Conservation (phyloP, 2,797 vertebrate genomes). For the Rhodeus uyekii region DNA sequence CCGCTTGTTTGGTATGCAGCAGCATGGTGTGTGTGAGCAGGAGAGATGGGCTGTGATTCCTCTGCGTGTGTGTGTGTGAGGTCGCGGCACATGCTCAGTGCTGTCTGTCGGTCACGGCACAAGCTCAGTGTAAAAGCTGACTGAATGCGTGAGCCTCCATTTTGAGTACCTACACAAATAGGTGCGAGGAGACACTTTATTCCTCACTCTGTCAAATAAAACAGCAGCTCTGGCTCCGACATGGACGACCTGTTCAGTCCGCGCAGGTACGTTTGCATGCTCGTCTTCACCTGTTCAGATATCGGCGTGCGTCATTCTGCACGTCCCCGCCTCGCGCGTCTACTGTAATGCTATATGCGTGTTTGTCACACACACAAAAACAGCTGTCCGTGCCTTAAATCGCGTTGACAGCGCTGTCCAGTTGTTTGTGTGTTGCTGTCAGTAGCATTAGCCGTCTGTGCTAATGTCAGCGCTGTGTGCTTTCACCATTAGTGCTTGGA, state of each 20-base stretch:
- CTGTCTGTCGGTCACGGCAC: constrained; percentile 89
- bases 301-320: constrained; percentile 58
- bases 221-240: constrained; percentile 82
- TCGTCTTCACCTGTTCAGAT: constrained; percentile 68
- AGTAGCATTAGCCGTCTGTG: constrained; percentile 37
- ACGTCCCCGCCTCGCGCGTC: constrained; percentile 38
- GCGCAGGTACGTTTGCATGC: constrained; percentile 90
- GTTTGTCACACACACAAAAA: constrained; percentile 19
- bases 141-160: constrained; percentile 96
- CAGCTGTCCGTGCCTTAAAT: constrained; percentile 8
- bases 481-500: neutral
- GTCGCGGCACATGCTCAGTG: constrained; percentile 99
- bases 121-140: constrained; percentile 89
- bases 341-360: constrained; percentile 38
- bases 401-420: constrained; percentile 22
- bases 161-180: constrained; percentile 89
- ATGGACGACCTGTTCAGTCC: constrained; percentile 97
- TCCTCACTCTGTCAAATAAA: constrained; percentile 70
- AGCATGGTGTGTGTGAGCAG: constrained; percentile 76
- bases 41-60: constrained; percentile 80
- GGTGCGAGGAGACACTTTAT: constrained; percentile 76
- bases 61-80: constrained; percentile 73
- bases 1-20: constrained; percentile 80
- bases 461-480: constrained; percentile 23
- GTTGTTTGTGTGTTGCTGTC: constrained; percentile 42